These are phyloP conservation scores for Nesogale talazaci DNA, from an alignment of 2,113 vertebrate genomes.

Conservation along the genomic window DNA sequence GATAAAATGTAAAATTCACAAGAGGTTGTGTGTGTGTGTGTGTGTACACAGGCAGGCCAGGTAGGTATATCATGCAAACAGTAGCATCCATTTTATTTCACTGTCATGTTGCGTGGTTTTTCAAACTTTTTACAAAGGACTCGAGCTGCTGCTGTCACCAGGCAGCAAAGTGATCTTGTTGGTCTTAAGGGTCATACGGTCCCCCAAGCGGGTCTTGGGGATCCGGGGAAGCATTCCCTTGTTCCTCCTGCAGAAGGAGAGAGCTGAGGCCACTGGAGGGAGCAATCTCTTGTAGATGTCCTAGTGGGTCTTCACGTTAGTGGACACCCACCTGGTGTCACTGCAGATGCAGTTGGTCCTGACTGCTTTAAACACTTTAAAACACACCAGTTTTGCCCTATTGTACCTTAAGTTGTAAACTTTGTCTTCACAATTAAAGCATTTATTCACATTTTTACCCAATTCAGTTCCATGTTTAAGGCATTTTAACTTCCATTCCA, in stretches of 20 bases:
- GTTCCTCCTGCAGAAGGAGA: background rate
- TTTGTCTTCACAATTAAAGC: background rate
- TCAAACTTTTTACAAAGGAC: background rate
- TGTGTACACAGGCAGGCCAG: background rate
- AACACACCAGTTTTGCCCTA: background rate
- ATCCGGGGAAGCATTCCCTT: background rate
- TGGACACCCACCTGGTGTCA: background rate
- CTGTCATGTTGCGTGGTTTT: background rate
- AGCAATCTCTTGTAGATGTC: background rate
- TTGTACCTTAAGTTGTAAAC: background rate
- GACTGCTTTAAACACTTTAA: background rate
- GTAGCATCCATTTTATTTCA: background rate
- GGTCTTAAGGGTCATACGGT: background rate
- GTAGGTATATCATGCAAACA: background rate
- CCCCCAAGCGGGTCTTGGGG: background rate
- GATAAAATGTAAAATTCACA: background rate
- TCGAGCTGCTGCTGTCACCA: background rate
- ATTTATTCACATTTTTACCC: background rate
- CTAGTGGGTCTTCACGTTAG: background rate
- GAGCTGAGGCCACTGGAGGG: background rate
- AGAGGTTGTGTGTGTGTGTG: background rate
- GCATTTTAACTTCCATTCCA: constrained; percentile 40
- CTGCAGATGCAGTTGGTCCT: background rate
- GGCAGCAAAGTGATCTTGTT: background rate
- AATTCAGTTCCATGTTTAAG: background rate